Percentiles rank a stretch among this genome's conserved stretches.
Conservation (phyloP, 2,888 invertebrate genomes). For the Stenolophus ochropezus region DNA sequence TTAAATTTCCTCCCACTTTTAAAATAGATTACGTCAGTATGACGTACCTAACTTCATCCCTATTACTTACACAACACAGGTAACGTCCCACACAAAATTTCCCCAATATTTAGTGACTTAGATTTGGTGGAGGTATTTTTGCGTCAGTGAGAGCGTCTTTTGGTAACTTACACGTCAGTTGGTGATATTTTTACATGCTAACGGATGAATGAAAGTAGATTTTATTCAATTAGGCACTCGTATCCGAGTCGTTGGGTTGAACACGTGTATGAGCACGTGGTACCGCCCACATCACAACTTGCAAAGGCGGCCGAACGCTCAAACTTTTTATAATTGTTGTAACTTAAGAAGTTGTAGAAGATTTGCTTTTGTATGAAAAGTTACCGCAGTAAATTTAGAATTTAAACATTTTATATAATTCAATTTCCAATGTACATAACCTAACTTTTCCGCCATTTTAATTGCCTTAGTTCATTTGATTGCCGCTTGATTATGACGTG, state of each 20-base stretch:
- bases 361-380: neutral
- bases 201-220: constrained; percentile 25
- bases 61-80: neutral
- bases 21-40: neutral
- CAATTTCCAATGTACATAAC: neutral
- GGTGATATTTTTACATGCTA: neutral
- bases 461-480: neutral
- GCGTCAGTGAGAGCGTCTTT: neutral
- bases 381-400: neutral
- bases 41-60: neutral
- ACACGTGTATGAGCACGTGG: constrained; percentile 27
- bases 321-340: neutral
- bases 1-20: constrained; percentile 34
- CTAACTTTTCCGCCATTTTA: neutral
- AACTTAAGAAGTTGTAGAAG: neutral
- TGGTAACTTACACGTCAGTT: neutral
- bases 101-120: neutral
- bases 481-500: neutral
- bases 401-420: neutral
- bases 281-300: neutral
- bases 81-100: neutral
- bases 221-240: constrained; percentile 24
- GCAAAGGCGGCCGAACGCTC: neutral
- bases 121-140: neutral
- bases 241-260: neutral